Evolutionary conservation across 1,140 invertebrate species (phyloP).

Genomic region (Diorhabda sublineata): DNA sequence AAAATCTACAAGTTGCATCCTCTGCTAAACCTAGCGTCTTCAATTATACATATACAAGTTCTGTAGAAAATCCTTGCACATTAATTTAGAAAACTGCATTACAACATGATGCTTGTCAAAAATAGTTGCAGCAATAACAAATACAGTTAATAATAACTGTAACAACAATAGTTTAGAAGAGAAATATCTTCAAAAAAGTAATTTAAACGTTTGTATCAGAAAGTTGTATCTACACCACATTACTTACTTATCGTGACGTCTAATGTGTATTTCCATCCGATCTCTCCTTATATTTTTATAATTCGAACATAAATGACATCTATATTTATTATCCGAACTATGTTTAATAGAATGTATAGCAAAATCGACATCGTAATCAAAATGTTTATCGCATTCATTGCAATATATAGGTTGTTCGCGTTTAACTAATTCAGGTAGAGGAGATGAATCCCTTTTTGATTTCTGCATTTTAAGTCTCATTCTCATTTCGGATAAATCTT

Average conservation of each 20-base stretch:
- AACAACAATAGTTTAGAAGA: no score
- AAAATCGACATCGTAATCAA: slow-evolving; percentile 1
- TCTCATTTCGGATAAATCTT: background rate
- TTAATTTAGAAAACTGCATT: no score
- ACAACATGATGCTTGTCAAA: no score
- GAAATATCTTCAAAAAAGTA: no score
- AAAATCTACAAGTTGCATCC: no score
- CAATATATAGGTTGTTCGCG: background rate
- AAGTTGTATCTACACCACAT: no score
- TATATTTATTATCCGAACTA: background rate
- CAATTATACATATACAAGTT: no score
- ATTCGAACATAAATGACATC: background rate
- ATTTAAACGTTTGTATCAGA: no score
- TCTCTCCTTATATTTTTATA: background rate
- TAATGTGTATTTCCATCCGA: background rate
- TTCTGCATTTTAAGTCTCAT: background rate
- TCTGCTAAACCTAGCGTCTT: no score
- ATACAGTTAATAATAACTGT: no score
- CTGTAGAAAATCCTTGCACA: no score
- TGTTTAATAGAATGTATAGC: background rate
- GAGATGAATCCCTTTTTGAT: background rate
- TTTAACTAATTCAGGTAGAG: background rate
- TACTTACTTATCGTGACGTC: slow-evolving; percentile 1
- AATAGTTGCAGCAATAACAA: no score
- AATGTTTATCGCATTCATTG: background rate